phyloP scores from a whole-genome alignment of 2,113 vertebrate genomes.

The Pelobates fuscus region DNA sequence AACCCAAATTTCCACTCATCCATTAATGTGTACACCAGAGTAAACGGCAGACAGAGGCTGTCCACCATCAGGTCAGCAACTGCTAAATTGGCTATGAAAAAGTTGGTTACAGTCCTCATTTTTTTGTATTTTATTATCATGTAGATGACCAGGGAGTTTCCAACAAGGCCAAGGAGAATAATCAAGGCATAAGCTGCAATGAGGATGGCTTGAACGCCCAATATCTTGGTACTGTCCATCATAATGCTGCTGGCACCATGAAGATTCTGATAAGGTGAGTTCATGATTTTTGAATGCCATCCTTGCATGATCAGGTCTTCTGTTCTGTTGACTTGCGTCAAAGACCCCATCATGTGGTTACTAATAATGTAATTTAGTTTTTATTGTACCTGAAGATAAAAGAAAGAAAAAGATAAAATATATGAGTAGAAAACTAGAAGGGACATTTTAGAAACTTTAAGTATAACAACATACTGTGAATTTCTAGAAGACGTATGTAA shows the following conservation, averaged over 20 bases:
- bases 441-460: no score
- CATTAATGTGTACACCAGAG: slow-evolving; percentile 82
- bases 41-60: slow-evolving; percentile 87
- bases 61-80: slow-evolving; percentile 88
- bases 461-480: no score
- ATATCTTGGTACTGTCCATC: slow-evolving; percentile 84
- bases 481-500: no score
- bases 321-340: slow-evolving; percentile 72
- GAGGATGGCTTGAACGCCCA: slow-evolving; percentile 79
- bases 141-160: slow-evolving; percentile 85
- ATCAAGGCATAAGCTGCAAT: slow-evolving; percentile 86
- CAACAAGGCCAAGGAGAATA: slow-evolving; percentile 83
- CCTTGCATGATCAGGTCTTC: slow-evolving; percentile 56
- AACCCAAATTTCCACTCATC: slow-evolving; percentile 91
- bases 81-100: slow-evolving; percentile 90
- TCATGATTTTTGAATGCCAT: slow-evolving; percentile 58
- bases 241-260: slow-evolving; percentile 69
- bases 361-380: background rate
- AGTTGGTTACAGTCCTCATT: slow-evolving; percentile 92
- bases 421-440: no score
- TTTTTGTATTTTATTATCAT: slow-evolving; percentile 85
- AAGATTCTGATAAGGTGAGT: slow-evolving; percentile 63
- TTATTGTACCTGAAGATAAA: slow-evolving; percentile 51
- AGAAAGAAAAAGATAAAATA: slow-evolving; percentile 14
- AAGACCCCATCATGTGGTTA: slow-evolving; percentile 68